Base-by-base conservation (phyloP, 2,797 vertebrate genomes). In the Oophaga sylvatica region DNA sequence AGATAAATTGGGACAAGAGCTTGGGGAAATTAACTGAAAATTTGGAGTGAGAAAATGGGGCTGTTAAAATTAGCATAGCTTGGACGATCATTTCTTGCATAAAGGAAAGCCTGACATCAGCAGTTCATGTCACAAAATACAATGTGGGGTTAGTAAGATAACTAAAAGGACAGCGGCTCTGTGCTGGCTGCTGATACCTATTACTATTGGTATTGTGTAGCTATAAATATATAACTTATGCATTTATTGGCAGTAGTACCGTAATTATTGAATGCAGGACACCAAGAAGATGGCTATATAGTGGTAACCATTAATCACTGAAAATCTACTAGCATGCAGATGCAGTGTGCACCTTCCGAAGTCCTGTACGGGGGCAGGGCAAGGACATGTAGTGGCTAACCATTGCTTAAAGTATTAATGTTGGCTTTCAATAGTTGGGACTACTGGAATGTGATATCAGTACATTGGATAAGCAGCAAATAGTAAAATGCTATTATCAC, bases 11-110 rank as follows among this genome's bases (percentile, higher is more conserved):
- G 57, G 22, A 81, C 15, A 12, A 45, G 20, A 20, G 60, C 80
- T 81, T 67, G 20, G 41, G 80, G 31, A 80, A 67, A 81, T 65
- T 16, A 65, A 26, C 60, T 48, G 29, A 41, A 81, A 81, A 65
- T 65, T 8, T 81, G 59, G 57, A 20, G 63, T 22, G 19, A 11
- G 10, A 41, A 45, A 81, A 81, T 8, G 35, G 45, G 60, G 22
- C 56, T 80, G 31, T 10, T 4, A 29, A 7, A 19, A 79, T 31
- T 77, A 77, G 56, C n/a, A 59, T 16, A 79, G 59, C 13, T 80
- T 80, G 79, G 41, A 22, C 7, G 12, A 22, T 63, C 60, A 80
- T 16, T 29, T 57, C 17, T 15, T 56, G 76, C 6, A 19, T 59
- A 26, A 29, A 78, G 78, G 9, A 26, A 35, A 60, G 9, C 4